Base-by-base conservation (phyloP, 2,888 invertebrate genomes). In the Hyles lineata region DNA sequence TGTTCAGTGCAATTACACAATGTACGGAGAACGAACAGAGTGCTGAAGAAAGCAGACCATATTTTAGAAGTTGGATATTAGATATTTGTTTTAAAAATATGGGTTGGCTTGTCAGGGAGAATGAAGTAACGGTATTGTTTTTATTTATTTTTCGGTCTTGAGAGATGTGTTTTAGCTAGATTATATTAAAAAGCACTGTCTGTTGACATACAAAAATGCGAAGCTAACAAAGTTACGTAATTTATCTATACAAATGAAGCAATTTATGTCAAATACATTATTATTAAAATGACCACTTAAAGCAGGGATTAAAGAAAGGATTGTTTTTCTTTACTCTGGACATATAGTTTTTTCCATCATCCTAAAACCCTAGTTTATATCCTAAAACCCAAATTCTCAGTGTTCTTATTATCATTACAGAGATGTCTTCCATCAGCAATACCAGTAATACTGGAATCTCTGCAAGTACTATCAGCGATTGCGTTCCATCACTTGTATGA, bases 401-500 rank as follows among this genome's bases (percentile, higher is more conserved):
- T 43, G 43, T 23, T 69, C 50, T 60, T 70, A 59, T 60, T 11
- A 71, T 70, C n/a, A 1, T 89, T 90, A 23, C 87, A 95, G 91
- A 89, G 87, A 74, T 89, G 90, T 75, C 84, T 88, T 72, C 86
- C 89, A 1, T 90, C 95, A n/a, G 90, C 95, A 0, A 95, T 96
- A 21, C 97, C 98, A 23, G 95, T 98, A 69, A 95, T 97, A 75
- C 90, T 98, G 25, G 98, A 98, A 89, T 97, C 97, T 19, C 92
- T 98, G 0, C 97, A 97, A 93, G 96, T 97, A 1, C 81, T 97
- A 0, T 95, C 96, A 0, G 96, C 96, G 0, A 95, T 96, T 83
- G 94, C 95, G 2, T 94, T 96, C 74, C 95, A 96, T 74, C 96
- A 96, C 83, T 95, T 96, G 72, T 83, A 90, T 0, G 90, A 95